phyloP scores from a whole-genome alignment of 2,888 invertebrate species.

The Panopea generosa region DNA sequence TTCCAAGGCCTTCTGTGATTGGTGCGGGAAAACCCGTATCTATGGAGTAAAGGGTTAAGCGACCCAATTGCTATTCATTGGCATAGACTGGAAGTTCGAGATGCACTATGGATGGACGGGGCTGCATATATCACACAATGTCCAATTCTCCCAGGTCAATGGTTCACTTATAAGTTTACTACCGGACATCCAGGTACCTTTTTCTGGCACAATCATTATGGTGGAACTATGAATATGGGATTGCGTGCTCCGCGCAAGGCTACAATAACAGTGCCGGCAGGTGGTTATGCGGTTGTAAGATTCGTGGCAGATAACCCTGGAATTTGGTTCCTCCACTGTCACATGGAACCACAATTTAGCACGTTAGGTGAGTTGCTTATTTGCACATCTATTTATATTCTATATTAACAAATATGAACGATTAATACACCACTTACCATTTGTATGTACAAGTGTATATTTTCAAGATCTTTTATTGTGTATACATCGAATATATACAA shows the following conservation, averaged over 20 bases:
- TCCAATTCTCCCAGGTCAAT: conserved; percentile 69
- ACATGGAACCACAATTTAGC: conserved; percentile 70
- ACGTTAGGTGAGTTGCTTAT: conserved; percentile 24
- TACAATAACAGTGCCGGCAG: conserved; percentile 37
- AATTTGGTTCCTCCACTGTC: conserved; percentile 78
- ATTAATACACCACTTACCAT: neutral
- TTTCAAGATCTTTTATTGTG: too few relatives aligned
- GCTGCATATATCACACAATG: conserved; percentile 75
- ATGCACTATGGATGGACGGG: conserved; percentile 77
- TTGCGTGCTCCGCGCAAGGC: conserved; percentile 64
- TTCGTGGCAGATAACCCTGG: conserved; percentile 79
- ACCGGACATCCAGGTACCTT: conserved; percentile 66
- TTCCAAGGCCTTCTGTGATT: too few relatives aligned
- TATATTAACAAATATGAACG: neutral
- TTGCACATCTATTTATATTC: conserved; percentile 19
- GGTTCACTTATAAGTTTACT: conserved; percentile 66
- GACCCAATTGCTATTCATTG: too few relatives aligned
- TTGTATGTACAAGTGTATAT: neutral
- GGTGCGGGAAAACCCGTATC: too few relatives aligned
- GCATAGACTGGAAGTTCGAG: conserved; percentile 59
- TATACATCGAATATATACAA: too few relatives aligned
- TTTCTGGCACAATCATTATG: conserved; percentile 70
- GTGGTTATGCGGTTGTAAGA: conserved; percentile 77
- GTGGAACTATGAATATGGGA: conserved; percentile 59
- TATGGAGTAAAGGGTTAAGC: too few relatives aligned